phyloP scores from a whole-genome alignment of 2,888 invertebrate genomes.

The Lordiphosa andalusiaca region DNA sequence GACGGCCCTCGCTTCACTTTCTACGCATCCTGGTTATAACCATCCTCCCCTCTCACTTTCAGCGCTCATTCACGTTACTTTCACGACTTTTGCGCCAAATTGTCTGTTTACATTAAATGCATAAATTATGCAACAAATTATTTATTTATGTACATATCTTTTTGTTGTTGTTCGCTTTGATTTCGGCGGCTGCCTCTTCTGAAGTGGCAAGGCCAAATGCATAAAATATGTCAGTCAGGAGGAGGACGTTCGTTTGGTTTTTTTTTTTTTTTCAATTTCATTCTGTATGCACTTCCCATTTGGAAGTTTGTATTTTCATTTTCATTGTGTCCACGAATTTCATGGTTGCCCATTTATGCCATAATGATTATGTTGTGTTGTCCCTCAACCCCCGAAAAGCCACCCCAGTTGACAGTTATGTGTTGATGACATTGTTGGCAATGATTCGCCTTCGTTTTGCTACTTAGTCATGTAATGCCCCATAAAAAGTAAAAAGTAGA shows the following conservation, averaged over 20 bases:
- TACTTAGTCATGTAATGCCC: slow-evolving; percentile 33
- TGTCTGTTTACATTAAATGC: slow-evolving; percentile 72
- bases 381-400: slow-evolving; percentile 43
- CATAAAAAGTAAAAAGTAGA: not conserved
- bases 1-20: no score
- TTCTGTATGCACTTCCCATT: slow-evolving; percentile 52
- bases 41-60: not conserved
- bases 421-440: slow-evolving; percentile 34
- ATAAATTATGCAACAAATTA: slow-evolving; percentile 69
- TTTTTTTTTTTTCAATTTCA: slow-evolving; percentile 28
- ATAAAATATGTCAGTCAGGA: slow-evolving; percentile 59
- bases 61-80: not conserved
- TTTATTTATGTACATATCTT: slow-evolving; percentile 43
- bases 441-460: slow-evolving; percentile 4
- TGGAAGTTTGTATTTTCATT: slow-evolving; percentile 10
- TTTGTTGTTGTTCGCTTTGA: slow-evolving; percentile 60
- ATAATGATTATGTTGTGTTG: slow-evolving; percentile 56
- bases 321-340: slow-evolving; percentile 45
- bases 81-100: slow-evolving; percentile 49
- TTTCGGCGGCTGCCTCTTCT: slow-evolving; percentile 29
- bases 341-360: slow-evolving; percentile 56
- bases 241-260: slow-evolving; percentile 18
- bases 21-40: no score
- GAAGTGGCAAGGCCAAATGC: slow-evolving; percentile 65
- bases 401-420: slow-evolving; percentile 31